A percentile compares a stretch with the other conserved stretches of the same genome.
These are phyloP conservation scores for Chaetura pelagica DNA, from an alignment of 2,113 vertebrate species.

Conservation along the genomic window DNA sequence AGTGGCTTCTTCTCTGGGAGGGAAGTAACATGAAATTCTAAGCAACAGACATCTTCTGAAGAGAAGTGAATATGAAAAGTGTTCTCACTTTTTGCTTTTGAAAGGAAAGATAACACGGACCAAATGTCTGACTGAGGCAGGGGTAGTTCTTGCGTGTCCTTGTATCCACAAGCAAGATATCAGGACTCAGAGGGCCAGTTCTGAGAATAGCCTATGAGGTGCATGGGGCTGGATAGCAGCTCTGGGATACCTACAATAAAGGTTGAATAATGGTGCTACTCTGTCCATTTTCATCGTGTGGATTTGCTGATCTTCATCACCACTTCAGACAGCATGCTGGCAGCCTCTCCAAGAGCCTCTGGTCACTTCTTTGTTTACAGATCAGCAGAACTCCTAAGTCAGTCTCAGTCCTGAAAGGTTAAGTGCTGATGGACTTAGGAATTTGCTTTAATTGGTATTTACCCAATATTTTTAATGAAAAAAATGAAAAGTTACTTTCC, in stretches of 20 bases:
- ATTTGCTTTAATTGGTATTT: not conserved
- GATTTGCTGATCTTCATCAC: not conserved
- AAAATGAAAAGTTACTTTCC: not conserved
- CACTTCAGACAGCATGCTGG: not conserved
- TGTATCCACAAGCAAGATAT: accelerated
- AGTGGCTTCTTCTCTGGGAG: not conserved
- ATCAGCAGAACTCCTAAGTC: not conserved
- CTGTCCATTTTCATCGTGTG: not conserved
- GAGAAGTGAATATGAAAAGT: not conserved
- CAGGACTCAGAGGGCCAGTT: not conserved
- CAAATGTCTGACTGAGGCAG: not conserved
- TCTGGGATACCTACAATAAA: not conserved
- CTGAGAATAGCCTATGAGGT: not conserved
- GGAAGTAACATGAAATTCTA: not conserved
- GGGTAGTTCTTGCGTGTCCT: not conserved
- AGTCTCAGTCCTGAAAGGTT: not conserved
- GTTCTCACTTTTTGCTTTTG: not conserved
- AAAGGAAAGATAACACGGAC: not conserved
- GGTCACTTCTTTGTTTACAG: not conserved
- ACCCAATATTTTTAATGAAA: not conserved
- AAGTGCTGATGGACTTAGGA: not conserved
- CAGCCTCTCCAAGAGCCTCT: not conserved
- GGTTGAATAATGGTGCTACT: not conserved
- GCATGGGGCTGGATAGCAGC: not conserved
- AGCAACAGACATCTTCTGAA: not conserved